Evolutionary conservation across 64 coral and sea anemone genomes (phyloP), one percentile per base, ranked within the genome.

Genomic region (Catalaphyllia jardinei): DNA sequence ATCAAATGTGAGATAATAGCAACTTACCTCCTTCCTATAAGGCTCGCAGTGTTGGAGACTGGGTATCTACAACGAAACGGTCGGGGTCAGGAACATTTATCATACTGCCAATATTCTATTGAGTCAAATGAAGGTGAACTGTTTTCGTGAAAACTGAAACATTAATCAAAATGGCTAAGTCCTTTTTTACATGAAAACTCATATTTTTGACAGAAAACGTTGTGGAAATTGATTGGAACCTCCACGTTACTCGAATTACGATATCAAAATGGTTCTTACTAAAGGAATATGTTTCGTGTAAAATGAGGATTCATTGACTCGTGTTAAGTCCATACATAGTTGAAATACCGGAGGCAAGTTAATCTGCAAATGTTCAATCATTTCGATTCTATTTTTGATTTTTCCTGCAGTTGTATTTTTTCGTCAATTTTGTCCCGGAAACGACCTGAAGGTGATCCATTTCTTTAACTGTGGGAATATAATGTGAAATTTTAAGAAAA

Each of bases 11-110:
- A 62, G 18, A 12, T 24, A 50, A n/a, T 27, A 50, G 17, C 13
- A 72, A 81, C 90, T 89, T 83, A 96, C 94, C 90, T 82, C 51
- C 82, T 86, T 86, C 87, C 94, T 17, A 92, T 57, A 82, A 83
- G 87, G 59, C 75, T 14, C 14, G 69, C 74, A 11, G 75, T 64
- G 55, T 61, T 88, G 49, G 90, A 35, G 15, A 87, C 87, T 60
- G 94, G 94, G 73, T 89, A 96, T 81, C 94, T 96, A 80, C 20
- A 96, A 96, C 10, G 57, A 92, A 92, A 92, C 20, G 79, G 27
- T 74, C 38, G 75, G 14, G 80, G 51, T 89, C 24, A 82, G 52
- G 73, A 77, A 33, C 25, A 72, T 15, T 46, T 15, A 31, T 19
- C 17, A 22, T 67, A 35, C n/a, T 89, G 8, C 27, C 22, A 30